Conservation (phyloP, 2,888 invertebrate genomes). For the Thereva nobilitata region DNA sequence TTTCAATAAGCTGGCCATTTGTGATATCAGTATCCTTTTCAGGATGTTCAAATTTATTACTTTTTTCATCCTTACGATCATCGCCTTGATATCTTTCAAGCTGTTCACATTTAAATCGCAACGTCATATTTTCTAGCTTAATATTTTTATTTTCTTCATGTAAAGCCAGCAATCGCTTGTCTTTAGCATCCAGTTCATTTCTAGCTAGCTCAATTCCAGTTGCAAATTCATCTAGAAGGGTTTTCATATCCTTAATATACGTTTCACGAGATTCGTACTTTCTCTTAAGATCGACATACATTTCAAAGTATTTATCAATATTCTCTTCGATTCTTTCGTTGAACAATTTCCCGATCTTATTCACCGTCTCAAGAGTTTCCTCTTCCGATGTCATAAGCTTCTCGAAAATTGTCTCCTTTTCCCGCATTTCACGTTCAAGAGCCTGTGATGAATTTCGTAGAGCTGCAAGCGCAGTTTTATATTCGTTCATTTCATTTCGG, state of each 20-base stretch:
- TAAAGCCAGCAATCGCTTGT: constrained; percentile 51
- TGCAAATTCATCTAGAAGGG: constrained; percentile 57
- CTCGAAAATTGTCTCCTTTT: constrained; percentile 56
- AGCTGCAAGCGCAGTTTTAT: constrained; percentile 49
- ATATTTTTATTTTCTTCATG: constrained; percentile 56
- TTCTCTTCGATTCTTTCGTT: constrained; percentile 57
- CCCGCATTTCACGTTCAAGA: constrained; percentile 55
- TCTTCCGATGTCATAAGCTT: constrained; percentile 56
- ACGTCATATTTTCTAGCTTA: constrained; percentile 55
- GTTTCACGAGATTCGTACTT: constrained; percentile 57
- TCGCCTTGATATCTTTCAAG: constrained; percentile 36
- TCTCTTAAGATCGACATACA: constrained; percentile 55
- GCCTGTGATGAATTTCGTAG: constrained; percentile 52
- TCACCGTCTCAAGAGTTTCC: constrained; percentile 57
- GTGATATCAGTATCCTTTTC: constrained; percentile 39
- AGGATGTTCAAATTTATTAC: constrained; percentile 35
- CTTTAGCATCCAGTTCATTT: constrained; percentile 56
- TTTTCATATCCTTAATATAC: constrained; percentile 58
- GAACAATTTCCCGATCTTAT: constrained; percentile 59
- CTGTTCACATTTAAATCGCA: constrained; percentile 47
- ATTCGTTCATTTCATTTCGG: constrained; percentile 50
- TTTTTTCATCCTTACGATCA: constrained; percentile 46
- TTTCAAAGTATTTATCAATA: constrained; percentile 54
- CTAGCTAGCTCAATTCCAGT: constrained; percentile 57
- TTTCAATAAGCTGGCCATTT: constrained; percentile 41